Evolutionary conservation across 2,797 vertebrate genomes (phyloP).

Genomic region (Cyclopterus lumpus): DNA sequence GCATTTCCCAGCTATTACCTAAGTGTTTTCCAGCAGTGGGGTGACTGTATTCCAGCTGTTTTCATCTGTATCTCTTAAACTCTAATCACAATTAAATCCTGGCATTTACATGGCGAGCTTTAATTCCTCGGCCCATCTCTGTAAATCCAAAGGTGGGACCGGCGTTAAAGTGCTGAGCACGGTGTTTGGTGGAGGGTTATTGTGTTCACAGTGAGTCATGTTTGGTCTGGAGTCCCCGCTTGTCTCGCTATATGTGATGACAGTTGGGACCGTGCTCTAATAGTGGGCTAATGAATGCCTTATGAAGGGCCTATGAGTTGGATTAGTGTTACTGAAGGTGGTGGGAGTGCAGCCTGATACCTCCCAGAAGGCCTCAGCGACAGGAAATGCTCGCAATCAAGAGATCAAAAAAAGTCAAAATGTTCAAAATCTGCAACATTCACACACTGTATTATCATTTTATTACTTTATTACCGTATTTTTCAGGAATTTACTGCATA

Average conservation of each 20-base stretch:
- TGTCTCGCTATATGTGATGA: constrained; percentile 17
- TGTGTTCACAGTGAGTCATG: constrained; percentile 64
- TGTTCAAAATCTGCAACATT: background rate
- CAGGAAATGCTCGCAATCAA: background rate
- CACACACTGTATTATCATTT: background rate
- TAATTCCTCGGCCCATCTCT: constrained; percentile 16
- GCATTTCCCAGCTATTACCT: background rate
- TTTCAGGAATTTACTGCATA: background rate
- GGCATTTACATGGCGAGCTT: constrained; percentile 5
- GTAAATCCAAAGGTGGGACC: background rate
- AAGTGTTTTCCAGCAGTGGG: background rate
- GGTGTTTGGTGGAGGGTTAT: constrained; percentile 8
- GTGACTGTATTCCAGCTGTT: background rate
- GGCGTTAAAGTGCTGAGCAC: constrained; percentile 22
- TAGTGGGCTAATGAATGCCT: constrained; percentile 44
- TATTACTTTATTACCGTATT: too few relatives aligned
- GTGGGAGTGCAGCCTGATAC: background rate
- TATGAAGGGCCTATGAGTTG: constrained; percentile 32
- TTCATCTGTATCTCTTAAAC: constrained; percentile 13
- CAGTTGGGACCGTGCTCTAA: constrained; percentile 1
- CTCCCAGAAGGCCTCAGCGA: constrained; percentile 24
- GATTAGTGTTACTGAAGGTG: background rate
- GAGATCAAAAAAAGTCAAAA: background rate
- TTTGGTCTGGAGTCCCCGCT: constrained; percentile 46
- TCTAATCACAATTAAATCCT: background rate